These are phyloP conservation scores for Oncorhynchus masou DNA, from an alignment of 2,113 vertebrate genomes.

Conservation along the genomic window DNA sequence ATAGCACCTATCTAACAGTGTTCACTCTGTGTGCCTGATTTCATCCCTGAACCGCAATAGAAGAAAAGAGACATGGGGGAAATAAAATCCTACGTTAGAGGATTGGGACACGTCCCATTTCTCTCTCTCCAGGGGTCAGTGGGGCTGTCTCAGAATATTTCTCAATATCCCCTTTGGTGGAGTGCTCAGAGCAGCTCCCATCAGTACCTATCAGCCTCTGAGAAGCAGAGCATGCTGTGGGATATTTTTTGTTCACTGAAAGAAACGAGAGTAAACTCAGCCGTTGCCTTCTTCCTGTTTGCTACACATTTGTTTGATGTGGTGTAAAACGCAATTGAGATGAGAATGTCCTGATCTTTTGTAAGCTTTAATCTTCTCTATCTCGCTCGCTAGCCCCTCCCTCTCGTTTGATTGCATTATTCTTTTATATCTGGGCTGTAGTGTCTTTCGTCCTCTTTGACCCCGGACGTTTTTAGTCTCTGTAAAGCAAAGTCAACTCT, in stretches of 20 bases:
- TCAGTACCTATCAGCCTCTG: neutral
- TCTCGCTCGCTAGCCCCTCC: neutral
- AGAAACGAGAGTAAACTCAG: constrained; percentile 30
- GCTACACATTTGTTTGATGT: constrained; percentile 31
- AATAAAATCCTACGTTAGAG: no score
- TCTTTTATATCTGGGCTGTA: neutral
- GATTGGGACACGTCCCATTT: no score
- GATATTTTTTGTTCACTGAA: constrained; percentile 37
- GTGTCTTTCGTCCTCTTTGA: neutral
- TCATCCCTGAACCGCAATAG: no score
- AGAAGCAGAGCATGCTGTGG: constrained; percentile 4
- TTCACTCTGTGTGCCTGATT: no score
- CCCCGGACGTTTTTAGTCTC: neutral
- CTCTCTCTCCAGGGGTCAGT: neutral
- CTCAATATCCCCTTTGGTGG: neutral
- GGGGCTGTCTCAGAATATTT: neutral
- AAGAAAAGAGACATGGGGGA: no score
- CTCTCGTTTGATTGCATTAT: neutral
- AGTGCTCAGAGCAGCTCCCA: neutral
- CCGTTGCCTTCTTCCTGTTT: constrained; percentile 34
- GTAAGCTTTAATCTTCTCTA: constrained; percentile 27
- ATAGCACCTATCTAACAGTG: no score
- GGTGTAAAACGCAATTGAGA: constrained; percentile 29
- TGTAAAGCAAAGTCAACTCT: neutral
- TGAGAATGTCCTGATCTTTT: constrained; percentile 16